Base-by-base conservation (phyloP, 2,888 invertebrate species). In the Eristalis pertinax region DNA sequence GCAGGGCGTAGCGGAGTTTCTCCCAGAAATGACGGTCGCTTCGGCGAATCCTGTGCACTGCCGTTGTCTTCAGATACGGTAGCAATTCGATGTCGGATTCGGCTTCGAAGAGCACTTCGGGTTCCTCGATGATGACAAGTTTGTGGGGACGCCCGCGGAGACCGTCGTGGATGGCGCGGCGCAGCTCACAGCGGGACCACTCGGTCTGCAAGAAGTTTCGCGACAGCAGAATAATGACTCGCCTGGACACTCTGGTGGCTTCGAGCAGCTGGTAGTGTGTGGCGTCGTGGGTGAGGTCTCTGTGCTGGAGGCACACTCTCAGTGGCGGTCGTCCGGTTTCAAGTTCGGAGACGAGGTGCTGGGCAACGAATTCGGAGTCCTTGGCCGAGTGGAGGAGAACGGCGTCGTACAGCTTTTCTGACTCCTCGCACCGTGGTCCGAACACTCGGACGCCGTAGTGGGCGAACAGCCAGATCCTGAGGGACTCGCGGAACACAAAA, bases 11-110 rank as follows among this genome's bases (percentile, higher is more conserved):
- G 90, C 97, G 95, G 89, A 99, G 94, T 90, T 98, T 96, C 92
- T 98, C 98, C 98, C 98, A 98, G 94, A 99, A 99, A 91, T 97
- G 95, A 89, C 97, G 96, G 93, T 99, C 98, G 89, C 96, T 97
- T 96, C 97, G 97, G 88, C 96, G 95, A 63, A 98, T 95, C 76
- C 97, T 95, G 82, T 93, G 93, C 72, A 93, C 93, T 38, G 97
- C 97, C 89, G 97, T 96, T 58, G 97, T 97, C 92, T 98, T 97
- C 78, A 99, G 94, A 91, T 98, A 98, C 76, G 97, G 96, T 91
- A 98, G 95, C 89, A 98, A 94, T 92, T 98, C 98, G 41, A 97
- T 96, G 93, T 98, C 98, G 89, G 97, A 95, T 92, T 97, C 96
- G 65, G 97, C 96, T 92, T 97, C 97, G 67, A 96, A 96, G 60